Evolutionary conservation across 2,113 vertebrate species (phyloP).

Genomic region (Notiomystis cincta): DNA sequence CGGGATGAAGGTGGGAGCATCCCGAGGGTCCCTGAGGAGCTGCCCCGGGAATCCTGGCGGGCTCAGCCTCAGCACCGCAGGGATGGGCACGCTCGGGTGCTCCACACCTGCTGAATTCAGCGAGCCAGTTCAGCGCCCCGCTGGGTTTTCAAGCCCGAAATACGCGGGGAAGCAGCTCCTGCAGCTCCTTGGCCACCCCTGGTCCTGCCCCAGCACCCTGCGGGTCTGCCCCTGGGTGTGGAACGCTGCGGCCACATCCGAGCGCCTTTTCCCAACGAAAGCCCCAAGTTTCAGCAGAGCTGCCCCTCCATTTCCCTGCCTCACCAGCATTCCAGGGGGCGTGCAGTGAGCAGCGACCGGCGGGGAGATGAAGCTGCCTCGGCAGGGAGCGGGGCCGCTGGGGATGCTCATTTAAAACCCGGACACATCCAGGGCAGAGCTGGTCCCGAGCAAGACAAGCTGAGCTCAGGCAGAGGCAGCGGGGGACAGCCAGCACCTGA

Average conservation of each 20-base stretch:
- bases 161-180: background rate
- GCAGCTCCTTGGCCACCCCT: background rate
- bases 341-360: background rate
- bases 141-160: background rate
- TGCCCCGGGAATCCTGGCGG: background rate
- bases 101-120: background rate
- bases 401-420: background rate
- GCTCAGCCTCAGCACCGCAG: background rate
- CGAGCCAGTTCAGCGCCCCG: background rate
- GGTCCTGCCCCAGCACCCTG: background rate
- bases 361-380: fast-evolving
- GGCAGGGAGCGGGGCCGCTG: background rate
- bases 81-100: background rate
- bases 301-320: background rate
- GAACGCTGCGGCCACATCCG: background rate
- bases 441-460: background rate
- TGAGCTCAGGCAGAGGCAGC: fast-evolving
- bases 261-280: fast-evolving
- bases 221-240: fast-evolving
- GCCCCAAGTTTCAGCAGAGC: background rate
- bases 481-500: background rate
- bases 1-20: background rate
- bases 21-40: background rate
- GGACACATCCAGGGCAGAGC: background rate
- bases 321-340: fast-evolving